phyloP scores from a whole-genome alignment of 1,140 invertebrate species.

The Cherax destructor region DNA sequence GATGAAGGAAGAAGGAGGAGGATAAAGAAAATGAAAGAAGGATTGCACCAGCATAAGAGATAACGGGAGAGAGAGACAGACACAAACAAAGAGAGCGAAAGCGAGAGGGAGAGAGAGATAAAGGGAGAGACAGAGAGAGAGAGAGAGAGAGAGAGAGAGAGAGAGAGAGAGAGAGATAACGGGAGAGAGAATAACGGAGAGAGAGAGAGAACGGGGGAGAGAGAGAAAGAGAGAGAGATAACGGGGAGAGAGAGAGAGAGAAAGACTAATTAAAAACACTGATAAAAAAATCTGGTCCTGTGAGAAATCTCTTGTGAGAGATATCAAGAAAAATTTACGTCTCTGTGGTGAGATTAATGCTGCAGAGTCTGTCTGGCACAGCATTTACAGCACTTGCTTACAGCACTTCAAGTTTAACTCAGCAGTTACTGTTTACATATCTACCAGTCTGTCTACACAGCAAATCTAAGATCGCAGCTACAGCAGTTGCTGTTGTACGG shows the following conservation, averaged over 20 bases:
- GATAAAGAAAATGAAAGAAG: background rate
- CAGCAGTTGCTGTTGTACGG: no score
- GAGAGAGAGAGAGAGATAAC: background rate
- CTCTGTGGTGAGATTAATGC: no score
- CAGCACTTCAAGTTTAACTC: no score
- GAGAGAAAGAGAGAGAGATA: background rate
- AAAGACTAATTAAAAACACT: no score
- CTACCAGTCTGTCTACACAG: no score
- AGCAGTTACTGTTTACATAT: no score
- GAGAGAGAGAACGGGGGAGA: slow-evolving; percentile 9
- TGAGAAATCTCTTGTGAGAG: no score
- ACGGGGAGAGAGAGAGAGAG: slow-evolving; percentile 5
- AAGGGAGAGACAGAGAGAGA: background rate
- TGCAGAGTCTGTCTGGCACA: no score
- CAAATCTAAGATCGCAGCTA: no score
- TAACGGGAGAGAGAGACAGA: background rate
- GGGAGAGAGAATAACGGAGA: background rate
- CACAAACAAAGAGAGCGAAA: background rate
- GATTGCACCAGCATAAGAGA: background rate
- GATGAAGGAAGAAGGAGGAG: background rate
- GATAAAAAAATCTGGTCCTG: no score
- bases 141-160: background rate
- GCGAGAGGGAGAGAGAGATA: background rate
- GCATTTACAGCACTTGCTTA: no score
- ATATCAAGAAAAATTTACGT: no score